Evolutionary conservation across 2,113 vertebrate species (phyloP).

Genomic region (Ictidomys tridecemlineatus): DNA sequence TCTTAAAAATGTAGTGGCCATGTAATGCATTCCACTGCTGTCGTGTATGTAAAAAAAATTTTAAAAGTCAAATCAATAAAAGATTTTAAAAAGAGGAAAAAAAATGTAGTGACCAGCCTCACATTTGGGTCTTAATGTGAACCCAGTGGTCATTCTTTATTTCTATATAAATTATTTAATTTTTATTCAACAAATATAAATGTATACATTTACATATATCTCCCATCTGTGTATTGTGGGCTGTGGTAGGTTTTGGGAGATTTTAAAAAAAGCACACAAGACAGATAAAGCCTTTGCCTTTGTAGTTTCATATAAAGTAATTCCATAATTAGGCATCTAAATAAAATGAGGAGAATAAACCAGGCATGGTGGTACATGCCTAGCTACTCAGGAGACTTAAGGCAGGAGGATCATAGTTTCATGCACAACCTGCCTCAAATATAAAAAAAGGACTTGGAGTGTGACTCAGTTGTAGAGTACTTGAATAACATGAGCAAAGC

Average conservation of each 20-base stretch:
- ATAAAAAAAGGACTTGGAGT: background rate
- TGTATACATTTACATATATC: background rate
- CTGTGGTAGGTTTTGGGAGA: background rate
- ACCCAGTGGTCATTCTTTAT: background rate
- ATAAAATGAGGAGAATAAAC: conserved; percentile 35
- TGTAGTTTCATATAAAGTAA: background rate
- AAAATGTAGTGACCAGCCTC: background rate
- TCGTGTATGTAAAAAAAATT: too few species aligned
- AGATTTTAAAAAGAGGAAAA: too few species aligned
- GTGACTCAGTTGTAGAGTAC: background rate
- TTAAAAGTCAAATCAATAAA: too few species aligned
- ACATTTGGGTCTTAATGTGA: background rate
- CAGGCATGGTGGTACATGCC: background rate
- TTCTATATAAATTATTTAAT: conserved; percentile 11
- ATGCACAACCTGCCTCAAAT: background rate
- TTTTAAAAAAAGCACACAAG: background rate
- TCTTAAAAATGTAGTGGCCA: background rate
- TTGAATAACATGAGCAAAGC: background rate
- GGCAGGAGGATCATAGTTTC: background rate
- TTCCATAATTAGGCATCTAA: background rate
- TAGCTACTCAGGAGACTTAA: background rate
- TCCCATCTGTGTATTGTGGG: background rate
- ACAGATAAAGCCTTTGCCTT: background rate
- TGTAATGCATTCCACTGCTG: too few species aligned
- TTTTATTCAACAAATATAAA: background rate